A percentile compares a stretch with the other conserved stretches of the same genome.
These are phyloP conservation scores for Arothron firmamentum DNA, from an alignment of 2,113 vertebrate species.

Conservation along the genomic window DNA sequence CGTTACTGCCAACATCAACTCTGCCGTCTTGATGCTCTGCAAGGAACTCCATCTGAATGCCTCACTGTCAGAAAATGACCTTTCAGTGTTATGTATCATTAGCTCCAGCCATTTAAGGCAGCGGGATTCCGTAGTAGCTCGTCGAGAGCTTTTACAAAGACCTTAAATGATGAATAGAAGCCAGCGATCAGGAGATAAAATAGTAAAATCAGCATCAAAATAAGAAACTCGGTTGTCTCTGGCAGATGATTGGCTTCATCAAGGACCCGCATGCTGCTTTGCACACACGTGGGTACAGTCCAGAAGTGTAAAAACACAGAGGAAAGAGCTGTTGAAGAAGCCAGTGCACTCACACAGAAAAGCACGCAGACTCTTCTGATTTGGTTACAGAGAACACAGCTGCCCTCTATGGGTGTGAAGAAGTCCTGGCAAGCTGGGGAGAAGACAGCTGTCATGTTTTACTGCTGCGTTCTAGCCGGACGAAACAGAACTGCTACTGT, in stretches of 20 bases:
- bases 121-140: constrained; percentile 24
- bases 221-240: constrained; percentile 25
- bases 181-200: not conserved
- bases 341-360: constrained; percentile 21
- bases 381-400: constrained; percentile 58
- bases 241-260: constrained; percentile 47
- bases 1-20: constrained; percentile 21
- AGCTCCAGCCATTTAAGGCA: constrained; percentile 21
- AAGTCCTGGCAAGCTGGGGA: constrained; percentile 19
- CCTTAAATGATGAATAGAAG: constrained; percentile 3
- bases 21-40: constrained; percentile 5
- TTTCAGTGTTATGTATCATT: constrained; percentile 21
- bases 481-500: constrained; percentile 22
- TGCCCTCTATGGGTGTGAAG: constrained; percentile 69
- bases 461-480: constrained; percentile 22
- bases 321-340: not conserved
- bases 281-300: constrained; percentile 26
- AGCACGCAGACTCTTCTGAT: not conserved
- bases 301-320: constrained; percentile 22
- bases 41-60: not conserved
- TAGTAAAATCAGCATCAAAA: constrained; percentile 33
- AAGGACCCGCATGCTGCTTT: constrained; percentile 21
- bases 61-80: constrained; percentile 7
- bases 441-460: constrained; percentile 9
- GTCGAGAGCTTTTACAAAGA: constrained; percentile 20